A percentile compares a stretch with the other conserved stretches of the same genome.
Evolutionary conservation across 2,888 invertebrate species (phyloP).

Genomic region (Abrostola triplasia): DNA sequence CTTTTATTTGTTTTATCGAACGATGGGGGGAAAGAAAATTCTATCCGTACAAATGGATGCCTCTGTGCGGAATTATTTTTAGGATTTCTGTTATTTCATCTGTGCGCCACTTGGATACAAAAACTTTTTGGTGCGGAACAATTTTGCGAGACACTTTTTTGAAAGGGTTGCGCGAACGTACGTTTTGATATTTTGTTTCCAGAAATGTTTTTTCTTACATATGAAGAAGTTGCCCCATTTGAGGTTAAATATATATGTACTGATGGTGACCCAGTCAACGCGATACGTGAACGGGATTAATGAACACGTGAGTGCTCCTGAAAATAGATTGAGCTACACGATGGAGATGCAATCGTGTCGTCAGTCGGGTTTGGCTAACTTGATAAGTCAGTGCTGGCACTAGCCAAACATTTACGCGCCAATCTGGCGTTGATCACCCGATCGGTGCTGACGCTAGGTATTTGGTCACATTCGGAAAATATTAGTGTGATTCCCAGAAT

Average conservation of each 20-base stretch:
- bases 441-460: no score
- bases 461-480: no score
- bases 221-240: no score
- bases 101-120: slow-evolving; percentile 42
- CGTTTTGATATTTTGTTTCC: slow-evolving; percentile 24
- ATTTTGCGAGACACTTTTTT: slow-evolving; percentile 44
- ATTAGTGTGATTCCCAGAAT: no score
- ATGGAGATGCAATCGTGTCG: neutral
- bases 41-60: slow-evolving; percentile 47
- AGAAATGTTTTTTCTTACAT: neutral
- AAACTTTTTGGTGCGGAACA: slow-evolving; percentile 40
- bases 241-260: no score
- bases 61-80: slow-evolving; percentile 48
- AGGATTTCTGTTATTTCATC: slow-evolving; percentile 49
- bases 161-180: slow-evolving; percentile 26
- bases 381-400: no score
- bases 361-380: no score
- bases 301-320: neutral
- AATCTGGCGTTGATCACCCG: no score
- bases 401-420: no score
- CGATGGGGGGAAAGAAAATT: slow-evolving; percentile 37
- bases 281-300: neutral
- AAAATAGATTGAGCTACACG: neutral
- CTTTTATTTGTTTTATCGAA: slow-evolving; percentile 55
- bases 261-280: no score